Conservation (phyloP, 1,140 invertebrate genomes). For the Neodiprion fabricii region DNA sequence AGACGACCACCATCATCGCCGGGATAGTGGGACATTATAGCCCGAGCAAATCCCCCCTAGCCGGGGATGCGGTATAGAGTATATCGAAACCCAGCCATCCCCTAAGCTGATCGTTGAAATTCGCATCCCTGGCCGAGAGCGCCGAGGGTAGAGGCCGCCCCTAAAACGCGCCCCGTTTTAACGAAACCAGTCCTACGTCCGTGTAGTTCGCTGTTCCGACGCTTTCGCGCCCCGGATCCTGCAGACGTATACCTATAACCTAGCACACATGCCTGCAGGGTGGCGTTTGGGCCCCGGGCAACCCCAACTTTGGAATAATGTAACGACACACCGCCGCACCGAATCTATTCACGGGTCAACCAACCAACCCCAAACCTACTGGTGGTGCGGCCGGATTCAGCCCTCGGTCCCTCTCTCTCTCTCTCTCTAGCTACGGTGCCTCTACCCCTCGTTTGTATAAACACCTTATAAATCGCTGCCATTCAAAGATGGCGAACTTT, state of each 20-base stretch:
- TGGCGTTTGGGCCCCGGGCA: constrained; percentile 1
- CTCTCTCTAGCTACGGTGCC: too few species aligned
- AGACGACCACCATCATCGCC: too few species aligned
- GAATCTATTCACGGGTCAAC: constrained; percentile 22
- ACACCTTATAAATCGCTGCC: constrained; percentile 38
- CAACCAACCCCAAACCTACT: neutral
- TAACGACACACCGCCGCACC: constrained; percentile 46
- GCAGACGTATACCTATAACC: neutral
- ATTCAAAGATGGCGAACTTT: constrained; percentile 52
- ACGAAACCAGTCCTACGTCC: constrained; percentile 45
- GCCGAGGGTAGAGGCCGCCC: too few species aligned
- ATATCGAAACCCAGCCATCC: too few species aligned
- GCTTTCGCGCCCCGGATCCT: neutral
- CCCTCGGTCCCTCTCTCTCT: too few species aligned
- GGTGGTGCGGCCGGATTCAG: neutral
- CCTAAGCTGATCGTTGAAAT: too few species aligned
- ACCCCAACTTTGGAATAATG: constrained; percentile 51
- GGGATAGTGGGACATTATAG: too few species aligned
- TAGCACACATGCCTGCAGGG: constrained; percentile 10
- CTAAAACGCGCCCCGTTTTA: constrained; percentile 27
- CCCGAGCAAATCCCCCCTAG: too few species aligned
- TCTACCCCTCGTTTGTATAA: neutral
- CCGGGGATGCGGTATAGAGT: too few species aligned
- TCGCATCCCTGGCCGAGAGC: too few species aligned
- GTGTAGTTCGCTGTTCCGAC: constrained; percentile 20